Evolutionary conservation across 2,797 vertebrate species (phyloP), one percentile per base, ranked within the genome.

Genomic region (Paramormyrops hopkinsi): DNA sequence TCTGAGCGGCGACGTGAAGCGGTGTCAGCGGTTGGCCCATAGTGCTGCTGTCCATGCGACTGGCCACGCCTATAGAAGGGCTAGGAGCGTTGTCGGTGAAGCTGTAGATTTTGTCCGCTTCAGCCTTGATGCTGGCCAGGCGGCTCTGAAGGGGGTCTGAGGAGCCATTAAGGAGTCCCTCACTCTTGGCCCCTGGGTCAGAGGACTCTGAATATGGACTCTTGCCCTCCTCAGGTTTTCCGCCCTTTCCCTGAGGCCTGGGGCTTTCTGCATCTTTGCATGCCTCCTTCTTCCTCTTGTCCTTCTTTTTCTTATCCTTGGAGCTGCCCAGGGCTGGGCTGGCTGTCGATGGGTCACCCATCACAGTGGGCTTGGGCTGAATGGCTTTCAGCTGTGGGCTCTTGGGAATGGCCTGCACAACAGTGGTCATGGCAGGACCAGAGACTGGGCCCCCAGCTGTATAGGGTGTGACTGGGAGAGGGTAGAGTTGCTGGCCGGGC

Each of bases 51-150:
- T 99, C 99, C 89, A 98, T 95, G 87, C 99, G 96, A 94, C 97
- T 98, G 84, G 96, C 96, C 46, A 97, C 95, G 46, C 97, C 97
- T 0, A 99, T 99, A 19, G 98, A 99, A 0, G 98, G 99, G 92
- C 98, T 99, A 0, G 99, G 99, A 2, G 99, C 98, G 0, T 99
- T 99, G 94, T 99, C 99, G 0, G 97, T 98, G 93, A 99, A 99
- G 93, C 98, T 99, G 93, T 99, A 99, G 92, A 99, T 98, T 94
- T 99, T 99, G 92, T 99, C 99, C 0, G 99, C 99, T 93, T 99
- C 99, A 0, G 99, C 99, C 95, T 99, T 99, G 90, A 99, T 99
- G 94, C 98, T 99, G 41, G 99, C 99, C 0, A 99, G 94, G 3
- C 99, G 97, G 95, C 98, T 99, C 92, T 99, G 98, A 92, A 98